phyloP scores from a whole-genome alignment of 35 echinoderm and acorn worm genomes.

The Apostichopus californicus region DNA sequence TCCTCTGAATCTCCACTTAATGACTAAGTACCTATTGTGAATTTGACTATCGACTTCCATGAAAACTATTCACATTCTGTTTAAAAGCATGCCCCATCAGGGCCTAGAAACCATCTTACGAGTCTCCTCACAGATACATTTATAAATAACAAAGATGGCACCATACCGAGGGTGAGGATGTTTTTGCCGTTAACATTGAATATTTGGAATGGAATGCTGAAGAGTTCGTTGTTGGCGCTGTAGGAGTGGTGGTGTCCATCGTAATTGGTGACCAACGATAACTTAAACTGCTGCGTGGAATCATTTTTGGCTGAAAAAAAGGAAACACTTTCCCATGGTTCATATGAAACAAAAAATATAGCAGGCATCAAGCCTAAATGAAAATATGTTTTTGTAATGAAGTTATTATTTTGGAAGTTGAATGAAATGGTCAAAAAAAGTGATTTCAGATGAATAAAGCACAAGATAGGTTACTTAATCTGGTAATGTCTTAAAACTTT shows the following conservation, averaged over 20 bases:
- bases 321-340: too few relatives aligned
- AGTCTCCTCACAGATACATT: neutral
- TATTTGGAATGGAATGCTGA: slow-evolving; percentile 54
- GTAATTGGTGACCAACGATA: slow-evolving; percentile 44
- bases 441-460: too few relatives aligned
- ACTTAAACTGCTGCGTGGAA: slow-evolving; percentile 35
- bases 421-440: too few relatives aligned
- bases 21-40: too few relatives aligned
- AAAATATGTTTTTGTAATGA: too few relatives aligned
- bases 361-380: too few relatives aligned
- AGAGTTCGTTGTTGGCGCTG: slow-evolving; percentile 35
- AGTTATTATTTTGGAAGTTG: too few relatives aligned
- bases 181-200: slow-evolving; percentile 45
- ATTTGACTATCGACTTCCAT: too few relatives aligned
- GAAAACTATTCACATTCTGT: neutral
- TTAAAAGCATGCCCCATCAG: neutral
- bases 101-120: neutral
- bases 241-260: slow-evolving; percentile 17
- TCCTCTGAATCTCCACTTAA: too few relatives aligned
- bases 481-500: too few relatives aligned
- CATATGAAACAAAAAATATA: too few relatives aligned
- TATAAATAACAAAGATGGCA: neutral
- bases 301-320: slow-evolving; percentile 11
- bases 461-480: too few relatives aligned
- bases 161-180: slow-evolving; percentile 26